These are phyloP conservation scores for Catharus fuscescens DNA, from an alignment of 2,113 vertebrate species.

Conservation along the genomic window DNA sequence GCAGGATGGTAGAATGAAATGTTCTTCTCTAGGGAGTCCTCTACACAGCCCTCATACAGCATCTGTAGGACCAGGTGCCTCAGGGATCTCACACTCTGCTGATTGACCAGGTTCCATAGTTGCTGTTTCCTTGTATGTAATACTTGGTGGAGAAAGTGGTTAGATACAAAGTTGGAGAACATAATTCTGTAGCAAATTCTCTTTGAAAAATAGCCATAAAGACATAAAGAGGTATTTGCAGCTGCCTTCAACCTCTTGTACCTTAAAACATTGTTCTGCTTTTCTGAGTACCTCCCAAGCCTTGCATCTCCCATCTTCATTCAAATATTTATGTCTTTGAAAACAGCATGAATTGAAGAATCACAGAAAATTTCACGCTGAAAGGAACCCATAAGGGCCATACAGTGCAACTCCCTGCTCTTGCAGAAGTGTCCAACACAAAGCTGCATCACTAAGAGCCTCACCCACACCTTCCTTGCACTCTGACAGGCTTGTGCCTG, in stretches of 20 bases:
- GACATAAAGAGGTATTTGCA: background rate
- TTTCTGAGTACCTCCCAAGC: rapidly evolving
- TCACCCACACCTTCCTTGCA: background rate
- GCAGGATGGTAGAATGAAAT: background rate
- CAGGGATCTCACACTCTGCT: background rate
- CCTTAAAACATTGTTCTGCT: background rate
- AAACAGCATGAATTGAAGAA: background rate
- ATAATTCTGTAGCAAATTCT: background rate
- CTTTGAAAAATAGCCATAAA: background rate
- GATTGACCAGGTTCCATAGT: background rate
- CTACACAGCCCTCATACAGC: background rate
- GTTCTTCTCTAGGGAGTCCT: background rate
- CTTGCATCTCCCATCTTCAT: background rate
- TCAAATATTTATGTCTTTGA: background rate
- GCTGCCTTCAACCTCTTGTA: background rate
- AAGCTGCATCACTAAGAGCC: background rate
- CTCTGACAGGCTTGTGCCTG: background rate
- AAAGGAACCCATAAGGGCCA: background rate
- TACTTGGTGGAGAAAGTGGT: background rate
- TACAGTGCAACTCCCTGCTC: background rate
- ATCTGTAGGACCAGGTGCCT: background rate
- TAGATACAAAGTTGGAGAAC: background rate
- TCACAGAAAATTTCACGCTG: background rate
- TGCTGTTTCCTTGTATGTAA: background rate
- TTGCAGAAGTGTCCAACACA: background rate